phyloP scores from a whole-genome alignment of 2,113 vertebrate species.

The Salvelinus sp. region DNA sequence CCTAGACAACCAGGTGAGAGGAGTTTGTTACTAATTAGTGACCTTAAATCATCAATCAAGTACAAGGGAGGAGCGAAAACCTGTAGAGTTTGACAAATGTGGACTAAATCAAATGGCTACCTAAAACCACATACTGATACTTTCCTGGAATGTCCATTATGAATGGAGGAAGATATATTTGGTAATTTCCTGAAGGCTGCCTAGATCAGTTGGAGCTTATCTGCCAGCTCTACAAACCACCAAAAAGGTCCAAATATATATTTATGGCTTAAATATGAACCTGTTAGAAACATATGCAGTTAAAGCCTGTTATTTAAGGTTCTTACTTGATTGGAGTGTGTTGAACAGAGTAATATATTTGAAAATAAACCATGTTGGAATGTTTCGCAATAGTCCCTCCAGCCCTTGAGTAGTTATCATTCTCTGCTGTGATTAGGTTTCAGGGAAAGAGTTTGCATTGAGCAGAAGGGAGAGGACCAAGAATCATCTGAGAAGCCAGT shows the following conservation, averaged over 20 bases:
- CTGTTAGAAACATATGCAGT: conserved; percentile 2
- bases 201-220: no score
- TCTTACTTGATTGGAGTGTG: not conserved
- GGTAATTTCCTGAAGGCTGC: no score
- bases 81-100: not conserved
- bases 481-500: not conserved
- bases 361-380: no score
- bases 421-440: no score
- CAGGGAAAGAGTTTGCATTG: not conserved
- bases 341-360: no score
- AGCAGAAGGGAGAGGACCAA: not conserved
- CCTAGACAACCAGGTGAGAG: no score
- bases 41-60: no score
- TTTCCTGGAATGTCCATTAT: not conserved
- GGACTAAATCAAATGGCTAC: not conserved
- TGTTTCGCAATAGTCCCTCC: no score
- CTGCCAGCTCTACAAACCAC: not conserved
- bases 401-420: no score
- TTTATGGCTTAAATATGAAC: not conserved
- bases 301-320: not conserved
- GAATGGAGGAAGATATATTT: not conserved
- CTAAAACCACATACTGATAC: not conserved
- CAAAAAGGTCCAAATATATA: not conserved
- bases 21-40: no score
- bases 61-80: not conserved